These are phyloP conservation scores for Physella acuta DNA, from an alignment of 1,140 invertebrate species.

Conservation along the genomic window DNA sequence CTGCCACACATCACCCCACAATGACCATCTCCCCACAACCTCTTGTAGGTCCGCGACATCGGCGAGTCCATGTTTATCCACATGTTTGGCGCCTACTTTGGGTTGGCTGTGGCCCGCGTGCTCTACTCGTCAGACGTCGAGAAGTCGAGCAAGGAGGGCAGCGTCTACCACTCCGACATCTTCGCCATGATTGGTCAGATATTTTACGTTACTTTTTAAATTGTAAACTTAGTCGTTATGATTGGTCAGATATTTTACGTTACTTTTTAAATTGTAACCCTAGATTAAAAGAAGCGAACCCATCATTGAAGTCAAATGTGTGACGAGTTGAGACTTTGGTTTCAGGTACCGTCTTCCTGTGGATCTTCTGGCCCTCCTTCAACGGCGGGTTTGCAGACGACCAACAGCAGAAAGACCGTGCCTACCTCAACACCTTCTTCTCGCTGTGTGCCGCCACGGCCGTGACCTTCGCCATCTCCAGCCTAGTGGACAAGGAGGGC, in stretches of 20 bases:
- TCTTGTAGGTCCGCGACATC: conserved; percentile 64
- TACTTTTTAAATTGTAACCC: too few species aligned
- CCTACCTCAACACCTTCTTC: conserved; percentile 90
- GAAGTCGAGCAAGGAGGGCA: conserved; percentile 66
- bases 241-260: too few species aligned
- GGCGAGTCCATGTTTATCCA: conserved; percentile 92
- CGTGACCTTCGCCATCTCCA: conserved; percentile 79
- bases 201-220: too few species aligned
- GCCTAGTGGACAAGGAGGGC: conserved; percentile 73
- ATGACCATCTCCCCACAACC: too few species aligned
- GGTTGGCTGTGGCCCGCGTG: conserved; percentile 78
- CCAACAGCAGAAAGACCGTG: conserved; percentile 52
- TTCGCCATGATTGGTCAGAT: conserved; percentile 87
- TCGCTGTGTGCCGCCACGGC: conserved; percentile 81
- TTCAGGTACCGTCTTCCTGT: conserved; percentile 85
- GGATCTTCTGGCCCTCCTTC: conserved; percentile 95
- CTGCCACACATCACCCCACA: too few species aligned
- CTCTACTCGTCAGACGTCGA: conserved; percentile 50
- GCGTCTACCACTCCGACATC: conserved; percentile 82
- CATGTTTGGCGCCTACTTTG: conserved; percentile 94
- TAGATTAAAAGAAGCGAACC: too few species aligned
- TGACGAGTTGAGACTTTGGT: too few species aligned
- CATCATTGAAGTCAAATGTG: too few species aligned
- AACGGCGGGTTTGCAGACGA: conserved; percentile 72
- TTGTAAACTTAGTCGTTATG: too few species aligned